These are phyloP conservation scores for Melanocharis versteri DNA, from an alignment of 2,113 vertebrate species.

Conservation along the genomic window DNA sequence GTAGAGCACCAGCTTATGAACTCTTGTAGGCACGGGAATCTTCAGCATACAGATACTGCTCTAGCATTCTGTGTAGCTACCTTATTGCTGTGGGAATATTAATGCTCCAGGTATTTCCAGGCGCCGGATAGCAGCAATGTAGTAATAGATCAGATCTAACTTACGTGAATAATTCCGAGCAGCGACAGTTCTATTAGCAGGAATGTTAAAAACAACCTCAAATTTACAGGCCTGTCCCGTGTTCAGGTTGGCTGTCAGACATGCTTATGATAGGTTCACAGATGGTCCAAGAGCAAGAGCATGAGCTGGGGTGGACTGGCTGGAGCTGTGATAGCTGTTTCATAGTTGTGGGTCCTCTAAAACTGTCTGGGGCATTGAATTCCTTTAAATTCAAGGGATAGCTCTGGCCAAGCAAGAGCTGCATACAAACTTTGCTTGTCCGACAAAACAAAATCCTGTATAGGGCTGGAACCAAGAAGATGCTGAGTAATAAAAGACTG, in stretches of 20 bases:
- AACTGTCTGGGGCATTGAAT: background rate
- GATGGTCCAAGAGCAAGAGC: background rate
- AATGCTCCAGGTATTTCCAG: background rate
- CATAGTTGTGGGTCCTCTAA: background rate
- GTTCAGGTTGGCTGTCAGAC: background rate
- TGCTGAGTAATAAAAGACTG: rapidly evolving
- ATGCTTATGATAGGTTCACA: background rate
- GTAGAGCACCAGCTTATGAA: background rate
- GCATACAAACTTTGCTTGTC: background rate
- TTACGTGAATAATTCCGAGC: background rate
- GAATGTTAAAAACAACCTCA: background rate
- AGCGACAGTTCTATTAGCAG: background rate
- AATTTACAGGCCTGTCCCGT: background rate
- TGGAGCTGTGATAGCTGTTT: background rate
- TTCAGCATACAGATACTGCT: background rate
- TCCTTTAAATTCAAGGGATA: background rate
- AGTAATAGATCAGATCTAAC: background rate
- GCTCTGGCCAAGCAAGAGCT: background rate
- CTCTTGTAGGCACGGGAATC: background rate
- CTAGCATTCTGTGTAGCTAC: background rate
- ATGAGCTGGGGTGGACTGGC: background rate
- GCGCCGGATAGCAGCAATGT: too few species aligned
- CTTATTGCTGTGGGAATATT: background rate
- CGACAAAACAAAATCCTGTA: background rate
- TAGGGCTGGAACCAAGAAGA: background rate